Percentiles rank a stretch among this genome's conserved stretches.
Conservation (phyloP, 2,888 invertebrate species). For the Eupithecia subfuscata region DNA sequence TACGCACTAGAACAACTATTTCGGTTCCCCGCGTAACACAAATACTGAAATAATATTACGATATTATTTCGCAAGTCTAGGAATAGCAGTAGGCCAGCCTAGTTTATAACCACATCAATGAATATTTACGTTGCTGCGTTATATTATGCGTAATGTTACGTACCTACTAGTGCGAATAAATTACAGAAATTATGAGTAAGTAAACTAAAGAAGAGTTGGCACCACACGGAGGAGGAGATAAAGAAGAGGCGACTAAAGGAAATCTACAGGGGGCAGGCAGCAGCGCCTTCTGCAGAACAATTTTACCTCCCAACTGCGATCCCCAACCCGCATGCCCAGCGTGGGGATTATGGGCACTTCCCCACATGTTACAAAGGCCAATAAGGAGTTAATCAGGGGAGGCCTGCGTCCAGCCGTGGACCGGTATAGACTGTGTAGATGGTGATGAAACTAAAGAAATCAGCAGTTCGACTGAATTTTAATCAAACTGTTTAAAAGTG, state of each 20-base stretch:
- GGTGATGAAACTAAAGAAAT: background rate
- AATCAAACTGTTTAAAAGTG: too few species aligned
- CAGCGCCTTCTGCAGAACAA: too few species aligned
- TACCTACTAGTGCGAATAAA: background rate
- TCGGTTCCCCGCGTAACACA: slow-evolving; percentile 3
- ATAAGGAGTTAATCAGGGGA: too few species aligned
- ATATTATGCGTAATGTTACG: background rate
- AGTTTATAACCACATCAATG: slow-evolving; percentile 1
- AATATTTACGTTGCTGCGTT: background rate
- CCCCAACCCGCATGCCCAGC: too few species aligned
- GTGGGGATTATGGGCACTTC: too few species aligned
- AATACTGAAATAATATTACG: background rate
- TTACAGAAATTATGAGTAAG: background rate
- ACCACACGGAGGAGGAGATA: too few species aligned
- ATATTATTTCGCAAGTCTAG: slow-evolving; percentile 7
- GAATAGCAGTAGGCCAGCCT: slow-evolving; percentile 7
- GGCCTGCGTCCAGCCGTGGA: too few species aligned
- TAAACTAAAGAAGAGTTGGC: background rate
- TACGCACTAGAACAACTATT: background rate
- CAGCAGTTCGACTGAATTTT: background rate
- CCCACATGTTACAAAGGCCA: too few species aligned
- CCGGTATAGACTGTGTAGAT: too few species aligned
- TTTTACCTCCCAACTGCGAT: too few species aligned
- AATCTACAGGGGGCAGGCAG: too few species aligned
- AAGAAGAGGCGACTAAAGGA: too few species aligned